Evolutionary conservation across 2,113 vertebrate genomes (phyloP).

Genomic region (Sturnus vulgaris): DNA sequence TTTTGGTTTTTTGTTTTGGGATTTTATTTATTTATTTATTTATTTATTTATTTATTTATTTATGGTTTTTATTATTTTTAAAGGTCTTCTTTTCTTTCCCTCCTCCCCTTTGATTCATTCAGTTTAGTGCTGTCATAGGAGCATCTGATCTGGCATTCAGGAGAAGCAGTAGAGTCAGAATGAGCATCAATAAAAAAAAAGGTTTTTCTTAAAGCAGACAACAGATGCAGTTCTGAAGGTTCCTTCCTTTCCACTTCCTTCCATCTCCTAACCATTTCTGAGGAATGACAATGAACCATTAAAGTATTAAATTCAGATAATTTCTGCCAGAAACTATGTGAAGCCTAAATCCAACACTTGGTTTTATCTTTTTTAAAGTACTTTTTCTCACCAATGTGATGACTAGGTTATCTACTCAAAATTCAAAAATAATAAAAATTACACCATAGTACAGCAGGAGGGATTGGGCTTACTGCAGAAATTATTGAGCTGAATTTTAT

Average conservation of each 20-base stretch:
- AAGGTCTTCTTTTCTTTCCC: neutral
- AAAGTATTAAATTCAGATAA: neutral
- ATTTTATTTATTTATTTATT: no score
- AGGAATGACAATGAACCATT: neutral
- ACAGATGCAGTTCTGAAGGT: neutral
- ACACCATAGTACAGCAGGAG: neutral
- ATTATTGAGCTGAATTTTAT: neutral
- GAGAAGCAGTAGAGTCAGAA: neutral
- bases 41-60: no score
- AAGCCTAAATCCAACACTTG: neutral
- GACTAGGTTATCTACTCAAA: neutral
- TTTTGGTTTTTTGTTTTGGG: no score
- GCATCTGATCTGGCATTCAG: neutral
- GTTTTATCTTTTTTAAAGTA: neutral
- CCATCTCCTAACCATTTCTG: neutral
- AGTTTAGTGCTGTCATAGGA: neutral
- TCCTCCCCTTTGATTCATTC: neutral
- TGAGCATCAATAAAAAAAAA: neutral
- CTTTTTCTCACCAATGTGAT: neutral
- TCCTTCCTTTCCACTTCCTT: neutral
- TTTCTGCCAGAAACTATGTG: neutral
- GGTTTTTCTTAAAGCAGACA: neutral
- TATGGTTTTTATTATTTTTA: neutral
- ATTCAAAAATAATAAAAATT: neutral
- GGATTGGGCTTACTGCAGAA: neutral